phyloP scores from a whole-genome alignment of 1,140 invertebrate species.

The Oreohelix idahoensis region DNA sequence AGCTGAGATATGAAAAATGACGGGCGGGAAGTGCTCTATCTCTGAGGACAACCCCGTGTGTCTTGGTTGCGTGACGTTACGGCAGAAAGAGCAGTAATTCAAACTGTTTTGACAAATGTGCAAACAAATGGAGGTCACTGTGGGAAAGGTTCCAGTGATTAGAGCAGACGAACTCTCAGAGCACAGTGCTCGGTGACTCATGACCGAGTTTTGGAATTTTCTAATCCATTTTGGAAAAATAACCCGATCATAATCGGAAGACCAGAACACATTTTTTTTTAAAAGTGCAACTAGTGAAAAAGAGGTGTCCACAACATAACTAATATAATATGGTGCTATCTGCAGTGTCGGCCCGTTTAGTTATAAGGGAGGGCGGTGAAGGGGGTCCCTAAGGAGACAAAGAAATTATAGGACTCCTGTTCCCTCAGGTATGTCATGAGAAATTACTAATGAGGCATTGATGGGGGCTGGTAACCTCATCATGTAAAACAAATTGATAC shows the following conservation, averaged over 20 bases:
- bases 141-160: not conserved
- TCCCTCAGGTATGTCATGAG: no score
- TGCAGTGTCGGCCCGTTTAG: no score
- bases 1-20: not conserved
- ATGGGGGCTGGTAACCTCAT: no score
- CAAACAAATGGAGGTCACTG: slow-evolving; percentile 9
- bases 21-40: not conserved
- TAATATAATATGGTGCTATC: not conserved
- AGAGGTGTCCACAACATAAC: not conserved
- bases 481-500: no score
- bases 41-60: not conserved
- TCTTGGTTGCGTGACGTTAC: not conserved
- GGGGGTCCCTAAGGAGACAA: no score
- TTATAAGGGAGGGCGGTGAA: no score
- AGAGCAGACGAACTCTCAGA: not conserved
- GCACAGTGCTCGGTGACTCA: not conserved
- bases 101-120: slow-evolving; percentile 13
- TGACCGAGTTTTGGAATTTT: not conserved
- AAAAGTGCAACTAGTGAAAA: not conserved
- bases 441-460: no score
- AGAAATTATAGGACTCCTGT: no score
- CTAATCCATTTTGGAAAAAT: not conserved
- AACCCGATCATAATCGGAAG: not conserved
- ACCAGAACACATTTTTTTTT: not conserved
- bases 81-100: slow-evolving; percentile 4